These are phyloP conservation scores for Embidobia sp. DNA, from an alignment of 2,888 invertebrate genomes.

Conservation along the genomic window DNA sequence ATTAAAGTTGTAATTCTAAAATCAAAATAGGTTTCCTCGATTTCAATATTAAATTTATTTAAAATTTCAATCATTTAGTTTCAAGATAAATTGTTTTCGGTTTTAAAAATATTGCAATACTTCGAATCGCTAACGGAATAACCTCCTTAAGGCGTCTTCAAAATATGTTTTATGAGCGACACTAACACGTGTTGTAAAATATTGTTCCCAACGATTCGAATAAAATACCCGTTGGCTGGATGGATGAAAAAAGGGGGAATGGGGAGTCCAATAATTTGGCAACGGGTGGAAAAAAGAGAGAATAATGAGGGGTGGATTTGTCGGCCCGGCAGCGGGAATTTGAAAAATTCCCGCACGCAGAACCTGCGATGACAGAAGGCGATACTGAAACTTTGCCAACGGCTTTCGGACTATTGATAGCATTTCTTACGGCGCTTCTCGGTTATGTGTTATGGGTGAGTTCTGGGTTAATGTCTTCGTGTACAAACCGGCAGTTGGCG, in stretches of 20 bases:
- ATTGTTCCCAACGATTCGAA: slow-evolving; percentile 38
- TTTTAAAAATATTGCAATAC: no score
- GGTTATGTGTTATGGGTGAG: slow-evolving; percentile 79
- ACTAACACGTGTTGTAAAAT: slow-evolving; percentile 37
- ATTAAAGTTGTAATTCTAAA: no score
- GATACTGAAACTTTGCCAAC: slow-evolving; percentile 76
- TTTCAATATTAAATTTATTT: no score
- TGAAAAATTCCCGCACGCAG: slow-evolving; percentile 22
- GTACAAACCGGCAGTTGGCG: background rate
- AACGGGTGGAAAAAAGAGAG: background rate
- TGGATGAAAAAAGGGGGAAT: slow-evolving; percentile 26
- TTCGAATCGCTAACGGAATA: no score
- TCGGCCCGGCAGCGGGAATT: slow-evolving; percentile 15
- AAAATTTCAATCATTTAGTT: no score
- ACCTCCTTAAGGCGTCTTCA: slow-evolving; percentile 35
- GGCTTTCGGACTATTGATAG: slow-evolving; percentile 78
- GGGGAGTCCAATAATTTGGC: slow-evolving; percentile 24
- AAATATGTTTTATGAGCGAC: slow-evolving; percentile 41
- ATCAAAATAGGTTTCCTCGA: no score
- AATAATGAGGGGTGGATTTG: slow-evolving; percentile 35
- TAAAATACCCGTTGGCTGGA: slow-evolving; percentile 29
- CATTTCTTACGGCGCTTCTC: slow-evolving; percentile 76
- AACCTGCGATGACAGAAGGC: slow-evolving; percentile 56
- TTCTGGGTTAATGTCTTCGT: slow-evolving; percentile 45
- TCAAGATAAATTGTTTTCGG: no score